These are phyloP conservation scores for Callinectes sapidus DNA, from an alignment of 2,888 invertebrate genomes.

Conservation along the genomic window DNA sequence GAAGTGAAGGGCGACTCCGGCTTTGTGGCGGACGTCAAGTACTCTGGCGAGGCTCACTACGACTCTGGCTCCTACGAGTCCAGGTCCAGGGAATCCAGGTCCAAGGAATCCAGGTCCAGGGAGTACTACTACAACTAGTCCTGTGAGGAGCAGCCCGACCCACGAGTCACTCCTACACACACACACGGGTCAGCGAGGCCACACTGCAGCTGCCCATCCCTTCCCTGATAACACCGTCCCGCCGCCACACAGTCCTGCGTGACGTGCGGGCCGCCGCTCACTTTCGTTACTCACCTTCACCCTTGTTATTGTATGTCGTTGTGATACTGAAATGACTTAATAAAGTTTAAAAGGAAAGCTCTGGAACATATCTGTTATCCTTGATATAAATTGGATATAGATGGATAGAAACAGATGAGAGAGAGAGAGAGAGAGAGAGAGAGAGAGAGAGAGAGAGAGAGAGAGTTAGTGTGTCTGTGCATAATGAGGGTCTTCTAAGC, in stretches of 20 bases:
- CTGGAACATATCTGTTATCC: neutral
- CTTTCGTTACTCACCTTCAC: neutral
- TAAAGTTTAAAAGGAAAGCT: neutral
- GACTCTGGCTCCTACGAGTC: conserved; percentile 21
- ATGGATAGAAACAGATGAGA: neutral
- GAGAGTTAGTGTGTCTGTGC: no score
- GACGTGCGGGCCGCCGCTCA: neutral
- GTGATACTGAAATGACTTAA: neutral
- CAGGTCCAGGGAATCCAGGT: neutral
- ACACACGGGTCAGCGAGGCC: neutral
- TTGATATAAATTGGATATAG: neutral
- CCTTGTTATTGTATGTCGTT: neutral
- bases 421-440: no score
- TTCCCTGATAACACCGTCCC: neutral
- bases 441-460: no score
- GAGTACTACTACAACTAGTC: neutral
- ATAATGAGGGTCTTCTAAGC: no score
- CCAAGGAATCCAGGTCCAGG: neutral
- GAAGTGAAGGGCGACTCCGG: conserved; percentile 54
- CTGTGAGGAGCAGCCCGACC: neutral
- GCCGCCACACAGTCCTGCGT: neutral
- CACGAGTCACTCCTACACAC: neutral
- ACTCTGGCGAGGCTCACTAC: conserved; percentile 41
- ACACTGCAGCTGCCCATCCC: neutral
- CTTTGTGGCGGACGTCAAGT: conserved; percentile 52